phyloP scores from a whole-genome alignment of 2,113 vertebrate species.

The Microtus oregoni region DNA sequence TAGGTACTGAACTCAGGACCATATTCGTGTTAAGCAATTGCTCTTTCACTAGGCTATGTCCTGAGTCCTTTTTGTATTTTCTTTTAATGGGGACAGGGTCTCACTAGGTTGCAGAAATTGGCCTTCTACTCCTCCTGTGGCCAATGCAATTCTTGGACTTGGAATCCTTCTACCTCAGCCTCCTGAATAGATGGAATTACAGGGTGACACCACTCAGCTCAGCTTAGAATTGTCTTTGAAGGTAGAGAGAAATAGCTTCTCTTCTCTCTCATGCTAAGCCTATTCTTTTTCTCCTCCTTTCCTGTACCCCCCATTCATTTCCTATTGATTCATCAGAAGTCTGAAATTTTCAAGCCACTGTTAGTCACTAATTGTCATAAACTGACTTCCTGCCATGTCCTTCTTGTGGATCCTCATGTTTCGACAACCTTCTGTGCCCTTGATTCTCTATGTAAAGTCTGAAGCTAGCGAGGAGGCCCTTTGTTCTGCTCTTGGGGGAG shows the following conservation, averaged over 20 bases:
- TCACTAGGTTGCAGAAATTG: neutral
- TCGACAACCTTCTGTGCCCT: constrained; percentile 36
- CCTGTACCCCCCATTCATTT: neutral
- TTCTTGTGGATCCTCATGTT: neutral
- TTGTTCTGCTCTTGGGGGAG: neutral
- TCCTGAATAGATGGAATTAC: neutral
- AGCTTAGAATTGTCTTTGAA: neutral
- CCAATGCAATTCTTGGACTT: neutral
- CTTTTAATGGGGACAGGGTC: neutral
- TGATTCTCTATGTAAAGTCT: constrained; percentile 61
- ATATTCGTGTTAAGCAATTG: neutral
- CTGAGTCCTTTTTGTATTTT: neutral
- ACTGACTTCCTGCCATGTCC: neutral
- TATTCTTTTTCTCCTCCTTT: neutral
- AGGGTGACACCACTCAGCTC: neutral
- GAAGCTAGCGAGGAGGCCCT: constrained; percentile 32
- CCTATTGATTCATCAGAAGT: neutral
- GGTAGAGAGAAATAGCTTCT: neutral
- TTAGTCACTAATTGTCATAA: neutral
- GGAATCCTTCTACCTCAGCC: neutral
- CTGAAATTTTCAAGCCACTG: constrained; percentile 14
- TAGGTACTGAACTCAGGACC: neutral
- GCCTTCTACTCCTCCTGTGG: neutral
- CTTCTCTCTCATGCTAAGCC: too few species aligned
- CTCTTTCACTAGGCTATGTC: neutral